Conservation (phyloP, 2,797 vertebrate species). For the Trematomus bernacchii region DNA sequence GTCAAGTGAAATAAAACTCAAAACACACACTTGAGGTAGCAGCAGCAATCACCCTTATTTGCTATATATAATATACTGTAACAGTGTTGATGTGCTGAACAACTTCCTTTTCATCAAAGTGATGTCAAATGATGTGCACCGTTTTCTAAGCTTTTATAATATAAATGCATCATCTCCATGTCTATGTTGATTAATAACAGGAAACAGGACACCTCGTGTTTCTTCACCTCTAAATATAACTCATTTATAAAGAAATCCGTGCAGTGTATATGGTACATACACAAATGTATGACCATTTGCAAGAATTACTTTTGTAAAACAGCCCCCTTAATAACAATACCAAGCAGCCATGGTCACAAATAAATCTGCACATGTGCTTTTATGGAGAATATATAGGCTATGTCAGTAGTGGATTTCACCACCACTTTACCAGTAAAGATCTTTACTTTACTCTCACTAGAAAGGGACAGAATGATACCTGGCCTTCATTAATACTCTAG, state of each 20-base stretch:
- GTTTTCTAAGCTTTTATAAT: neutral
- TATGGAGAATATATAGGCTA: neutral
- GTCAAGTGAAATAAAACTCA: neutral
- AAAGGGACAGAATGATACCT: neutral
- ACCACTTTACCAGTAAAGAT: neutral
- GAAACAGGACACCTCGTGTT: neutral
- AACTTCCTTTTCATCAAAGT: neutral
- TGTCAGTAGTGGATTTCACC: constrained; percentile 3
- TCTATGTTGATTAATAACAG: neutral
- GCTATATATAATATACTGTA: neutral
- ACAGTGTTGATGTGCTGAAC: neutral
- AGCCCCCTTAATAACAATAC: neutral
- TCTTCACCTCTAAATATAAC: too few relatives aligned
- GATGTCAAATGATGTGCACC: too few relatives aligned
- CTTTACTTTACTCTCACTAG: neutral
- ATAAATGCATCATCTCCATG: neutral
- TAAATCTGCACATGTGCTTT: constrained; percentile 1
- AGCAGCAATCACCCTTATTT: neutral
- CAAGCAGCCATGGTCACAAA: neutral
- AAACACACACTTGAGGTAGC: neutral
- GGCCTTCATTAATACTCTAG: constrained; percentile 2
- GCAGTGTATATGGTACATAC: neutral
- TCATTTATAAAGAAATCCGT: too few relatives aligned
- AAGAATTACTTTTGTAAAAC: constrained; percentile 4
- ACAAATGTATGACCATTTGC: neutral